phyloP scores from a whole-genome alignment of 37 sponge, comb jelly and placozoan species.

The Beroe ovata region DNA sequence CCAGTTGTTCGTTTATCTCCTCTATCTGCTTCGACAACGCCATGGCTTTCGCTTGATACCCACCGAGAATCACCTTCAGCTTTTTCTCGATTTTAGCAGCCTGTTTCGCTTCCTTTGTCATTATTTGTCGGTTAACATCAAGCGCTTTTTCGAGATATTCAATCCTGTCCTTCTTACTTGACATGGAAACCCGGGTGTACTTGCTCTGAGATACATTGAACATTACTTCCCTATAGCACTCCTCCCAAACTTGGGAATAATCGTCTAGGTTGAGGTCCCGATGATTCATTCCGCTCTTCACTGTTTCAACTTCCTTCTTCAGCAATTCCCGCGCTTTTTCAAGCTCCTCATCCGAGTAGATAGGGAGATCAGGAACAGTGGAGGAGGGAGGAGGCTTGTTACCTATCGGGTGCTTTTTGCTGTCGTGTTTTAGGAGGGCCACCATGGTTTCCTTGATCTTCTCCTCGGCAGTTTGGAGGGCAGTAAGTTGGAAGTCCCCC shows the following conservation, averaged over 20 bases:
- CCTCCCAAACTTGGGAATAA: slow-evolving; percentile 91
- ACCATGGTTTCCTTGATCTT: slow-evolving; percentile 89
- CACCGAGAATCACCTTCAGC: slow-evolving; percentile 85
- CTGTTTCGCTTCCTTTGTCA: slow-evolving; percentile 91
- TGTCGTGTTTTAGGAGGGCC: slow-evolving; percentile 79
- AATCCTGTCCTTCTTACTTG: slow-evolving; percentile 83
- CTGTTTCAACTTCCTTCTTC: slow-evolving; percentile 78
- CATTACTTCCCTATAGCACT: slow-evolving; percentile 94
- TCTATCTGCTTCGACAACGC: slow-evolving; percentile 77
- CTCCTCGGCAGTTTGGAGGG: slow-evolving; percentile 82
- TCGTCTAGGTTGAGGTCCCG: slow-evolving; percentile 80
- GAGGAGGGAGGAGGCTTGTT: slow-evolving; percentile 9
- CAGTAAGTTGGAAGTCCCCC: slow-evolving; percentile 48
- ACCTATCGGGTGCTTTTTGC: slow-evolving; percentile 76
- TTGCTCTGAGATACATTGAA: slow-evolving; percentile 86
- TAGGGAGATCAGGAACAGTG: slow-evolving; percentile 4
- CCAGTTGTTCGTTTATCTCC: slow-evolving; percentile 87
- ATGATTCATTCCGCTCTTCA: slow-evolving; percentile 89
- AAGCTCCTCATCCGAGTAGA: slow-evolving; percentile 51
- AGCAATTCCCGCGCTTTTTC: slow-evolving; percentile 75
- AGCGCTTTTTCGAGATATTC: slow-evolving; percentile 85
- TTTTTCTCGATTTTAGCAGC: slow-evolving; percentile 96
- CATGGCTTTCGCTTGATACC: slow-evolving; percentile 79
- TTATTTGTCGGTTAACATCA: slow-evolving; percentile 75
- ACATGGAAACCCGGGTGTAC: slow-evolving; percentile 86